Evolutionary conservation across 2,888 invertebrate genomes (phyloP).

Genomic region (Eledona agricola): DNA sequence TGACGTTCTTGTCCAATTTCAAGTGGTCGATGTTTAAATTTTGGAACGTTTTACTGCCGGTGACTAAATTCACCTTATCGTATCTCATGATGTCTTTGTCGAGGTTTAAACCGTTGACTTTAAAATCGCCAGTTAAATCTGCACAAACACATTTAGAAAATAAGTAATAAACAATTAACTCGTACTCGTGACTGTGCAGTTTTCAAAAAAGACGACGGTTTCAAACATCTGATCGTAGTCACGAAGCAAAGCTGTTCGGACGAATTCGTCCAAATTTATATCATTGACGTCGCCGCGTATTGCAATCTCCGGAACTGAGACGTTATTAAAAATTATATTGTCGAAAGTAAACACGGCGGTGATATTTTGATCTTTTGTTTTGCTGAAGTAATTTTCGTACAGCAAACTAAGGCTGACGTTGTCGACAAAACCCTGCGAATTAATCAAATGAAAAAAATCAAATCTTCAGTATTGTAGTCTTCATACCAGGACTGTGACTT

Average conservation of each 20-base stretch:
- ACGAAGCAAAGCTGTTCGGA: slow-evolving; percentile 60
- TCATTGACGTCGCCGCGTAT: slow-evolving; percentile 53
- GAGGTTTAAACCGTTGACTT: slow-evolving; percentile 65
- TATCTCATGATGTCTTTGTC: slow-evolving; percentile 64
- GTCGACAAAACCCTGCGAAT: slow-evolving; percentile 63
- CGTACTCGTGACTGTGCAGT: slow-evolving; percentile 46
- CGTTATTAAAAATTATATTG: slow-evolving; percentile 57
- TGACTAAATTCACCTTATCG: slow-evolving; percentile 61
- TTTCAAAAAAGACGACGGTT: slow-evolving; percentile 49
- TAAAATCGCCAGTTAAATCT: slow-evolving; percentile 53
- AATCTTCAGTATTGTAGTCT: not conserved
- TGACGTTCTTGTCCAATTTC: slow-evolving; percentile 49
- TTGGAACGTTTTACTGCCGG: slow-evolving; percentile 60
- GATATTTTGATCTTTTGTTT: slow-evolving; percentile 63
- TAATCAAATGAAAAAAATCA: not conserved
- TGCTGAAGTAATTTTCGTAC: slow-evolving; percentile 65
- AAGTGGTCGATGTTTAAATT: slow-evolving; percentile 60
- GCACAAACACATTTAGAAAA: too few species aligned
- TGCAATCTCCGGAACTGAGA: slow-evolving; percentile 57
- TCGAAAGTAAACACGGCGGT: slow-evolving; percentile 61
- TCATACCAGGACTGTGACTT: slow-evolving; percentile 53
- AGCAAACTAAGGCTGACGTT: slow-evolving; percentile 63
- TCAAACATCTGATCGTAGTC: slow-evolving; percentile 62
- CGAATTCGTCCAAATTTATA: slow-evolving; percentile 61
- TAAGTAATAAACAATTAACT: slow-evolving; percentile 28